Evolutionary conservation across 1,140 invertebrate genomes (phyloP).

Genomic region (Nomia melanderi): DNA sequence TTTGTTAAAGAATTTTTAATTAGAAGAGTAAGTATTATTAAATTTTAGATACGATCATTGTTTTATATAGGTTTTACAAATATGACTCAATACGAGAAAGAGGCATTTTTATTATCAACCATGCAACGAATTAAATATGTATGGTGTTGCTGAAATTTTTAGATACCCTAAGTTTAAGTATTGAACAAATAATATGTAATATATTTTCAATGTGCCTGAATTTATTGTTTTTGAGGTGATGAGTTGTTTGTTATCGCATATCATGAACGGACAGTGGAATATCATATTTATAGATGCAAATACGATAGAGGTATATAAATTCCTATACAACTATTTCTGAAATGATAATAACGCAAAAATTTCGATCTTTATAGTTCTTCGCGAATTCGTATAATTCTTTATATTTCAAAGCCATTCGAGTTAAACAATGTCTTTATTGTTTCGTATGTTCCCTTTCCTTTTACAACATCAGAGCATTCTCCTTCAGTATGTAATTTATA

Average conservation of each 20-base stretch:
- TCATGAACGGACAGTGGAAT: slow-evolving; percentile 14
- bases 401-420: not conserved
- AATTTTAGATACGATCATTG: slow-evolving; percentile 33
- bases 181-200: slow-evolving; percentile 40
- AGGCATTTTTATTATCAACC: slow-evolving; percentile 47
- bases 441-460: slow-evolving; percentile 1
- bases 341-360: not conserved
- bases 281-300: slow-evolving; percentile 24
- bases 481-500: slow-evolving; percentile 8
- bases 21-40: slow-evolving; percentile 56
- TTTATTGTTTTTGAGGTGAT: slow-evolving; percentile 29
- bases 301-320: not conserved
- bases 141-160: slow-evolving; percentile 34
- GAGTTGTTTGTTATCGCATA: slow-evolving; percentile 26
- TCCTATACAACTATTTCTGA: slow-evolving; percentile 2
- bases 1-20: slow-evolving; percentile 45
- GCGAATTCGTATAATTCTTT: not conserved
- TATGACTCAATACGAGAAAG: slow-evolving; percentile 2
- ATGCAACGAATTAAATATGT: slow-evolving; percentile 39
- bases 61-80: slow-evolving; percentile 46
- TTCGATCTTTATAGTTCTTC: not conserved
- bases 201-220: slow-evolving; percentile 56
- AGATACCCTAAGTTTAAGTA: slow-evolving; percentile 51
- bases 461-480: not conserved
- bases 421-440: not conserved